A percentile compares a stretch with the other conserved stretches of the same genome.
Evolutionary conservation across 2,888 invertebrate species (phyloP).

Genomic region (Dasysyrphus tricinctus): DNA sequence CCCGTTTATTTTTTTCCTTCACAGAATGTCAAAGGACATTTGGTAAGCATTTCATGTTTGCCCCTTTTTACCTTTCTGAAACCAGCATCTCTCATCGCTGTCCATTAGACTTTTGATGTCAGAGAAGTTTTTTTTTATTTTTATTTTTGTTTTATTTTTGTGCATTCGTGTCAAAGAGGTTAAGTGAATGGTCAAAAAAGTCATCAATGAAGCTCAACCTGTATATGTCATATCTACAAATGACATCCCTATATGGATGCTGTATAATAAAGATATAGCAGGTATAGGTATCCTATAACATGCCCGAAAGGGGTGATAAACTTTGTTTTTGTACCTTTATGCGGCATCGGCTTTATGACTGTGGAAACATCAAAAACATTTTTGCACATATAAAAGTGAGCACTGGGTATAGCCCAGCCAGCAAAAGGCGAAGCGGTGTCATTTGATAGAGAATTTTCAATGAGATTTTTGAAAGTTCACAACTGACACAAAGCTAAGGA

Average conservation of each 20-base stretch:
- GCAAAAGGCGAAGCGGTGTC: constrained; percentile 32
- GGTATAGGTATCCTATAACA: constrained; percentile 50
- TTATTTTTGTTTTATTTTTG: constrained; percentile 47
- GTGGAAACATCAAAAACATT: constrained; percentile 77
- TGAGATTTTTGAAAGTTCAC: constrained; percentile 56
- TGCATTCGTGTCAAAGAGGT: constrained; percentile 75
- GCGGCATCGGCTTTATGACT: constrained; percentile 53
- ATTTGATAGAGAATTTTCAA: constrained; percentile 72
- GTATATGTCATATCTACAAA: constrained; percentile 56
- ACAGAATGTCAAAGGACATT: constrained; percentile 73
- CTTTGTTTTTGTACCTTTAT: constrained; percentile 62
- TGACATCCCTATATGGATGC: constrained; percentile 50
- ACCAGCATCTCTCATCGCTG: constrained; percentile 62
- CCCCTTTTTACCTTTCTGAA: constrained; percentile 45
- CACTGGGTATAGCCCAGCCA: background rate
- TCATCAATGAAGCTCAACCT: constrained; percentile 72
- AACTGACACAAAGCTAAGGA: constrained; percentile 27
- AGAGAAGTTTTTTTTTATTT: constrained; percentile 45
- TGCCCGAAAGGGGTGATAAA: constrained; percentile 75
- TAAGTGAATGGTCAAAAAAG: constrained; percentile 77
- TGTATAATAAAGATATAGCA: background rate
- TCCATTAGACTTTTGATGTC: constrained; percentile 75
- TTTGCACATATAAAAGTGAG: constrained; percentile 60
- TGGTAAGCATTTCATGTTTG: constrained; percentile 71
- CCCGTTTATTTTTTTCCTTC: constrained; percentile 36